Percentiles rank a stretch among this genome's conserved stretches.
Conservation (phyloP, 2,888 invertebrate species). For the Exocentrus adspersus region DNA sequence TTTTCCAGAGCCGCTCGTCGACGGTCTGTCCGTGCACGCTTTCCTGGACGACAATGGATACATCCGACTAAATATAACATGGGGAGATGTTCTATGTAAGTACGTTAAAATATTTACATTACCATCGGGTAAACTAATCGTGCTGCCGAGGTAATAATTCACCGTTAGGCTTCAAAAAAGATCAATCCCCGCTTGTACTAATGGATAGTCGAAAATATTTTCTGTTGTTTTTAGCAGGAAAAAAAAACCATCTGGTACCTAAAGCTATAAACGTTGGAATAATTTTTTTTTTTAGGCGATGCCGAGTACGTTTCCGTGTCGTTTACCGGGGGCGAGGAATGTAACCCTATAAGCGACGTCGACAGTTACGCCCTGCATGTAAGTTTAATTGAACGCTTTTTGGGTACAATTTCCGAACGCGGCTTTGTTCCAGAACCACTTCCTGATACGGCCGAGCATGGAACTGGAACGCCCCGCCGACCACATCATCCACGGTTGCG, state of each 20-base stretch:
- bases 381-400: no score
- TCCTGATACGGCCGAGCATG: conserved; percentile 44
- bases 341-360: conserved; percentile 34
- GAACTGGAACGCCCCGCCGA: conserved; percentile 46
- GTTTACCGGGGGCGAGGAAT: conserved; percentile 31
- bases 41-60: conserved; percentile 21
- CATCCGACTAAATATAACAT: conserved; percentile 29
- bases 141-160: not conserved
- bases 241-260: no score
- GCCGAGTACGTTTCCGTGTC: conserved; percentile 28
- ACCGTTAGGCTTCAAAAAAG: no score
- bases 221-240: no score
- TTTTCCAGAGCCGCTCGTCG: conserved; percentile 15
- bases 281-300: conserved; percentile 22
- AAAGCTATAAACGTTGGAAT: no score
- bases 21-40: conserved; percentile 1
- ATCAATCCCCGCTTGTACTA: no score
- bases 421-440: conserved; percentile 38
- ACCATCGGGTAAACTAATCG: not conserved
- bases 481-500: conserved; percentile 41
- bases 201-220: no score
- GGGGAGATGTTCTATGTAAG: conserved; percentile 19
- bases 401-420: no score
- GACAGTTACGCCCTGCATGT: conserved; percentile 29
- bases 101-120: not conserved